These are phyloP conservation scores for Bellardia bayeri DNA, from an alignment of 2,888 invertebrate genomes.

Conservation along the genomic window DNA sequence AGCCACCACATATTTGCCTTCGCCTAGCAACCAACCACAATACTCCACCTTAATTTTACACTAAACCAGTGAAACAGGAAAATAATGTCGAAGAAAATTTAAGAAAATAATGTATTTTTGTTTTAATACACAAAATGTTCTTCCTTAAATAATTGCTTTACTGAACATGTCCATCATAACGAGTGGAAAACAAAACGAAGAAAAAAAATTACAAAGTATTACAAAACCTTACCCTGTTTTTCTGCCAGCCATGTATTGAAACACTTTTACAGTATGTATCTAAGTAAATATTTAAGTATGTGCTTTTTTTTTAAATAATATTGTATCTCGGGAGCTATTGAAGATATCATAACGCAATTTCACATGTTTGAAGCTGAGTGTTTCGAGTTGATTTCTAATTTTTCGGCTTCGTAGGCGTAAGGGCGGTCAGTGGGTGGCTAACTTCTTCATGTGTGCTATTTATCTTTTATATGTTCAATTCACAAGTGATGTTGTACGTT, in stretches of 20 bases:
- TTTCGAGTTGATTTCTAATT: too few species aligned
- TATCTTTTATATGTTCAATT: too few species aligned
- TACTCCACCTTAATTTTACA: constrained; percentile 41
- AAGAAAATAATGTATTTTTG: constrained; percentile 34
- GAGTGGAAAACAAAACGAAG: background rate
- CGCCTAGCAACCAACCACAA: background rate
- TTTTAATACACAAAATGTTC: background rate
- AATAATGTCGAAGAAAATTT: constrained; percentile 27
- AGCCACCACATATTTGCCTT: background rate
- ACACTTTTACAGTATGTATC: background rate
- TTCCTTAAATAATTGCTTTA: background rate
- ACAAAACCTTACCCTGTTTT: constrained; percentile 39
- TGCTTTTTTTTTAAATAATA: background rate
- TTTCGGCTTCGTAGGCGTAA: too few species aligned
- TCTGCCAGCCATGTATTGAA: constrained; percentile 10
- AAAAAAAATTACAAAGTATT: background rate
- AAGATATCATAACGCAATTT: too few species aligned
- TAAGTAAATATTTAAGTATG: background rate
- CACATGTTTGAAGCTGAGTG: too few species aligned
- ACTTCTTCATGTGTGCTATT: too few species aligned
- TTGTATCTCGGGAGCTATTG: too few species aligned
- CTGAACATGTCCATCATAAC: constrained; percentile 21
- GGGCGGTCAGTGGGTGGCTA: too few species aligned
- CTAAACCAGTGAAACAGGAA: constrained; percentile 15
- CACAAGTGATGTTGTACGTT: too few species aligned